Conservation (phyloP, 2,113 vertebrate species). For the Noctilio leporinus region DNA sequence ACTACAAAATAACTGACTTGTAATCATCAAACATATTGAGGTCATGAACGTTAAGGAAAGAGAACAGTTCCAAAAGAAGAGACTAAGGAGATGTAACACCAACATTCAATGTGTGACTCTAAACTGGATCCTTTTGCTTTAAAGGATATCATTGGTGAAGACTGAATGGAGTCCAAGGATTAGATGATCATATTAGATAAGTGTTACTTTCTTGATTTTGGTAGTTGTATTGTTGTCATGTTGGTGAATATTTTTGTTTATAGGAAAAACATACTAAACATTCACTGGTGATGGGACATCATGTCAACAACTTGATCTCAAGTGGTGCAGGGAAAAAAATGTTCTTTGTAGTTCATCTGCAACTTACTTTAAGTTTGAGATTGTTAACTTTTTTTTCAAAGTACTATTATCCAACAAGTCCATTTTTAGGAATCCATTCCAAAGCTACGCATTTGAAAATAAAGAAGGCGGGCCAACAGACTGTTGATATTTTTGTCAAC, state of each 20-base stretch:
- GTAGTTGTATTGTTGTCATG: neutral
- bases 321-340: neutral
- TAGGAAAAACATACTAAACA: neutral
- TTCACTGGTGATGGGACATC: neutral
- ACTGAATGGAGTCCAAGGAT: neutral
- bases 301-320: neutral
- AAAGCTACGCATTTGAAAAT: conserved; percentile 3
- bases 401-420: neutral
- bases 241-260: neutral
- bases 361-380: neutral
- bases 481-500: neutral
- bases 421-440: conserved; percentile 12
- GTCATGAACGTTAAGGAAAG: neutral
- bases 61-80: neutral
- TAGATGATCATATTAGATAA: neutral
- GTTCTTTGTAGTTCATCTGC: neutral
- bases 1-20: neutral
- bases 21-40: neutral
- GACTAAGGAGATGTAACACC: neutral
- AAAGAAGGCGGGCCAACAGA: neutral
- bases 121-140: neutral
- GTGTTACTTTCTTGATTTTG: neutral
- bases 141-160: neutral
- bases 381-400: neutral
- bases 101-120: neutral